phyloP scores from a whole-genome alignment of 2,888 invertebrate species.

The Lasioglossum malachurum region DNA sequence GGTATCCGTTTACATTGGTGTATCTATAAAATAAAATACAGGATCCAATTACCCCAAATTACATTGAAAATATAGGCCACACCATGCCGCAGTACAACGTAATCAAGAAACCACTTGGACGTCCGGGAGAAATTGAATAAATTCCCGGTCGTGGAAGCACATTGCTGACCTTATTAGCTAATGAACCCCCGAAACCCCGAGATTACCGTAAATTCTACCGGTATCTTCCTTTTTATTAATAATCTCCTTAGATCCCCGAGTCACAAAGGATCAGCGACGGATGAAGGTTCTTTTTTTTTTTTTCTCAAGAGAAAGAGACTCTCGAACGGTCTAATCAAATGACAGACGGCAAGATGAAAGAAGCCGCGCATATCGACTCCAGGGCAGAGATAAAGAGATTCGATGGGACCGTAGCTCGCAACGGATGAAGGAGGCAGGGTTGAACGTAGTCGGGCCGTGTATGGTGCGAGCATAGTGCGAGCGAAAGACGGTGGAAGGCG shows the following conservation, averaged over 20 bases:
- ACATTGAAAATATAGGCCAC: conserved; percentile 6
- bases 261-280: conserved; percentile 2
- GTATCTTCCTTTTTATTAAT: neutral
- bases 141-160: neutral
- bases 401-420: conserved; percentile 38
- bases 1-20: too few species aligned
- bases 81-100: neutral
- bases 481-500: conserved; percentile 47
- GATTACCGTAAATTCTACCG: conserved; percentile 8
- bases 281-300: neutral
- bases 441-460: conserved; percentile 45
- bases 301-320: neutral
- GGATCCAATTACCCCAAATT: neutral
- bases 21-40: neutral
- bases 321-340: conserved; percentile 50
- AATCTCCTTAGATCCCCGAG: neutral
- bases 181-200: conserved; percentile 1
- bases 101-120: conserved; percentile 3
- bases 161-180: conserved; percentile 11
- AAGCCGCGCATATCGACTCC: conserved; percentile 38
- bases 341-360: conserved; percentile 54
- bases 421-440: conserved; percentile 47
- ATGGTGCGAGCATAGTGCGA: conserved; percentile 22
- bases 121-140: neutral
- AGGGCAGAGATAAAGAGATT: conserved; percentile 48